A percentile compares a stretch with the other conserved stretches of the same genome.
phyloP scores from a whole-genome alignment of 2,888 invertebrate species.

The Drosophila austrosaltans region DNA sequence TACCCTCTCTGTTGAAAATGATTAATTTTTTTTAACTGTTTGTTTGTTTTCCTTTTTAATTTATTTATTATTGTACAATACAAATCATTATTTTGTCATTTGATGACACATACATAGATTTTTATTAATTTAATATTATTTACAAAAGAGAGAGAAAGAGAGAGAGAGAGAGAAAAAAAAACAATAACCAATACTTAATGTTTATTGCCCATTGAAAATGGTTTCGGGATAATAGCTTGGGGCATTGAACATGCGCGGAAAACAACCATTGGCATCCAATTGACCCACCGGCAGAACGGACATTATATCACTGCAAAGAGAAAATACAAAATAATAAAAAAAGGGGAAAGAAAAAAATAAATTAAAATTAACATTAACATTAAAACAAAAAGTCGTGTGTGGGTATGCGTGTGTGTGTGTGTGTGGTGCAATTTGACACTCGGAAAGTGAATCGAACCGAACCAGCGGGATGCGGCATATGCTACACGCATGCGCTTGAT shows the following conservation, averaged over 20 bases:
- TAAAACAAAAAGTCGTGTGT: slow-evolving; percentile 30
- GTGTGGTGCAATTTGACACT: slow-evolving; percentile 70
- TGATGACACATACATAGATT: slow-evolving; percentile 65
- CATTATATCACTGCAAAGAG: slow-evolving; percentile 81
- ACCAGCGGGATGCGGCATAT: slow-evolving; percentile 71
- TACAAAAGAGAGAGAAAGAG: neutral
- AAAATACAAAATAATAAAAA: slow-evolving; percentile 35
- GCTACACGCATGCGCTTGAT: slow-evolving; percentile 74
- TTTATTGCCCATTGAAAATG: slow-evolving; percentile 82
- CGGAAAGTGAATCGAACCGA: slow-evolving; percentile 40
- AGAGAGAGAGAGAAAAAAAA: slow-evolving; percentile 20
- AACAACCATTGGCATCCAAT: slow-evolving; percentile 82
- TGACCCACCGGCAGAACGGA: slow-evolving; percentile 82
- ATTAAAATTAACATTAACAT: slow-evolving; percentile 8
- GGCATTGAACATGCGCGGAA: slow-evolving; percentile 83
- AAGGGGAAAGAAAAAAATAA: slow-evolving; percentile 27
- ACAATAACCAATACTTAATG: slow-evolving; percentile 53
- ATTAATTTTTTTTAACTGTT: no score
- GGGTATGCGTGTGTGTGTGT: slow-evolving; percentile 34
- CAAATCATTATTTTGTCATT: slow-evolving; percentile 61
- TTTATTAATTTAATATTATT: slow-evolving; percentile 35
- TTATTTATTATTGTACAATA: slow-evolving; percentile 58
- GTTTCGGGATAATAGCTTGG: slow-evolving; percentile 83
- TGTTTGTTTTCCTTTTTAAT: slow-evolving; percentile 41
- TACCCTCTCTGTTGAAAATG: no score